Percentiles rank a stretch among this genome's conserved stretches.
phyloP scores from a whole-genome alignment of 2,888 invertebrate species.

The Drosophila siamana region DNA sequence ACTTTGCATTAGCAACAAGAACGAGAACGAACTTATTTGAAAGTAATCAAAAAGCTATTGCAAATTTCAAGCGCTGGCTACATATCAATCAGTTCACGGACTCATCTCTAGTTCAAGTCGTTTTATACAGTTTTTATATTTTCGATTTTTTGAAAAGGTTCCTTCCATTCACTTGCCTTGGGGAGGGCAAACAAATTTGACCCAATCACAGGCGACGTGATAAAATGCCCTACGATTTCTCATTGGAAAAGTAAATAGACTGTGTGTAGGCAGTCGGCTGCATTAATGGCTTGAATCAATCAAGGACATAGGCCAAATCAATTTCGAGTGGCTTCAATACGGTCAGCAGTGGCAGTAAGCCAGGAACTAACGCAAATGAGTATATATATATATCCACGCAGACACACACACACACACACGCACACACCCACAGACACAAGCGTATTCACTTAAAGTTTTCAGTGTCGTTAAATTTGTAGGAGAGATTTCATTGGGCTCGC shows the following conservation, averaged over 20 bases:
- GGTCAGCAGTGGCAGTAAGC: constrained; percentile 29
- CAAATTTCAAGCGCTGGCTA: constrained; percentile 15
- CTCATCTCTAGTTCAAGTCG: constrained; percentile 18
- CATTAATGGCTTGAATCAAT: constrained; percentile 71
- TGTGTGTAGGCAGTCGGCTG: constrained; percentile 29
- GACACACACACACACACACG: background rate
- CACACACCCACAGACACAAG: background rate
- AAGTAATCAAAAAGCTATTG: constrained; percentile 14
- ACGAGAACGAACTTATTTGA: constrained; percentile 1
- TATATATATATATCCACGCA: background rate
- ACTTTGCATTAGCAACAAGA: background rate
- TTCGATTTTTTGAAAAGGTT: constrained; percentile 1
- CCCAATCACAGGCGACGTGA: constrained; percentile 44
- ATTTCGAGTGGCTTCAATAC: constrained; percentile 62
- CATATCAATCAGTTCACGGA: constrained; percentile 33
- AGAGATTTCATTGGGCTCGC: constrained; percentile 3
- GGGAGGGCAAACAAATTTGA: constrained; percentile 37
- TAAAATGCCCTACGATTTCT: constrained; percentile 67
- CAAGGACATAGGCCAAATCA: constrained; percentile 75
- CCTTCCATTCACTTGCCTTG: constrained; percentile 6
- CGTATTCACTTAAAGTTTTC: constrained; percentile 13
- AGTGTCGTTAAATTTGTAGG: constrained; percentile 31
- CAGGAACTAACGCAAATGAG: constrained; percentile 63
- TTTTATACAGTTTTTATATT: background rate
- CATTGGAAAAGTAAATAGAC: constrained; percentile 66